Evolutionary conservation across 2,113 vertebrate species (phyloP).

Genomic region (Cyprinodon tularosa): DNA sequence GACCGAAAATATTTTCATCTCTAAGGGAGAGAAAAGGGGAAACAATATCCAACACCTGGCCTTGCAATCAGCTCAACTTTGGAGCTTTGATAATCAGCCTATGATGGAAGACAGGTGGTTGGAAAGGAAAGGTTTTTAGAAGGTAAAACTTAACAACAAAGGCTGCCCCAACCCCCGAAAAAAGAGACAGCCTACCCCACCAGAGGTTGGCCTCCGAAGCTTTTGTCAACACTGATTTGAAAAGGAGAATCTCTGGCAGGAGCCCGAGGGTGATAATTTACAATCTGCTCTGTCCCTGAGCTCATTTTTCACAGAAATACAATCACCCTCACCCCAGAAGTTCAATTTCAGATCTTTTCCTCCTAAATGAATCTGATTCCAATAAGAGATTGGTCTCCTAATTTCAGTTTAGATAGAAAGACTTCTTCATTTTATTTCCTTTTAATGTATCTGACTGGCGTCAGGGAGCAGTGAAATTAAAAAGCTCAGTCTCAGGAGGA

Average conservation of each 20-base stretch:
- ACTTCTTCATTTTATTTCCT: slow-evolving; percentile 32
- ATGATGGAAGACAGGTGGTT: slow-evolving; percentile 56
- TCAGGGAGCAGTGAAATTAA: slow-evolving; percentile 44
- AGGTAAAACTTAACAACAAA: slow-evolving; percentile 66
- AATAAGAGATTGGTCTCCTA: slow-evolving; percentile 24
- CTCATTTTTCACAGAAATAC: slow-evolving; percentile 10
- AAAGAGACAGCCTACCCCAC: slow-evolving; percentile 18
- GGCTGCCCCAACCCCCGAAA: background rate
- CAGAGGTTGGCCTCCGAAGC: slow-evolving; percentile 31
- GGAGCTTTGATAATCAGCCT: slow-evolving; percentile 44
- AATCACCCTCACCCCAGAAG: slow-evolving; percentile 5
- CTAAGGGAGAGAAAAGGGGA: background rate
- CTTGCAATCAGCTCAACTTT: background rate
- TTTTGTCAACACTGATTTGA: slow-evolving; percentile 62
- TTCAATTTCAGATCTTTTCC: slow-evolving; percentile 22
- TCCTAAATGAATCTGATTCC: slow-evolving; percentile 27
- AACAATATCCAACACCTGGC: slow-evolving; percentile 6
- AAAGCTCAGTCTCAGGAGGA: slow-evolving; percentile 38
- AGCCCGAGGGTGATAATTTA: slow-evolving; percentile 56
- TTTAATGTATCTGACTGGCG: slow-evolving; percentile 22
- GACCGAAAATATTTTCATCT: slow-evolving; percentile 14
- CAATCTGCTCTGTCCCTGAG: slow-evolving; percentile 31
- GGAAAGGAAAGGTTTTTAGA: slow-evolving; percentile 49
- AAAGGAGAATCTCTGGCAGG: slow-evolving; percentile 37
- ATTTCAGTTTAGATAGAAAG: slow-evolving; percentile 41